Evolutionary conservation across 2,797 vertebrate species (phyloP).

Genomic region (Pyrocephalus nanus): DNA sequence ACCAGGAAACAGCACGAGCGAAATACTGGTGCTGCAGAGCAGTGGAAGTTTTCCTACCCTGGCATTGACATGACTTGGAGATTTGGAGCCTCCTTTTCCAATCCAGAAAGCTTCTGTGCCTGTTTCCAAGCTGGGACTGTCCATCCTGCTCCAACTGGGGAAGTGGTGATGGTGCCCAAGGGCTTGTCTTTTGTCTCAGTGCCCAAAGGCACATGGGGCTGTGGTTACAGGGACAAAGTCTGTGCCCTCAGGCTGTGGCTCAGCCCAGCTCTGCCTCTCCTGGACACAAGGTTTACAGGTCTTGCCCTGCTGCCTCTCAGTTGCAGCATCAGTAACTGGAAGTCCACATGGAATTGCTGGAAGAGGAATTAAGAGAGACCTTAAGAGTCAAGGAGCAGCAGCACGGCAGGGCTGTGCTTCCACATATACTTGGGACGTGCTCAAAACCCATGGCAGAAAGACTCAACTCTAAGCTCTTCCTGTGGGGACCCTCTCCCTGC

Average conservation of each 20-base stretch:
- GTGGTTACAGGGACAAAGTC: neutral
- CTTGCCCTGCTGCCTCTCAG: neutral
- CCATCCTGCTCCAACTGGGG: rapidly evolving
- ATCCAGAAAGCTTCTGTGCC: neutral
- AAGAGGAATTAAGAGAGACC: neutral
- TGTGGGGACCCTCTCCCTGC: neutral
- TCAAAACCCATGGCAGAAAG: neutral
- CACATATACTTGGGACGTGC: rapidly evolving
- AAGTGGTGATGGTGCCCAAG: rapidly evolving
- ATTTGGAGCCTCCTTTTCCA: neutral
- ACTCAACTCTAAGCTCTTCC: neutral
- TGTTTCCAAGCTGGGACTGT: neutral
- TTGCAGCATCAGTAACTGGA: neutral
- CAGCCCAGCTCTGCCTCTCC: neutral
- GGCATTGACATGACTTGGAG: neutral
- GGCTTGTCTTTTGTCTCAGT: no score
- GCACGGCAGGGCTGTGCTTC: neutral
- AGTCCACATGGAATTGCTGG: rapidly evolving
- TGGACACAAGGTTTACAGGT: rapidly evolving
- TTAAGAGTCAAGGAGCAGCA: neutral
- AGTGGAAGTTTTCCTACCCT: neutral
- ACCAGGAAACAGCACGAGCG: neutral
- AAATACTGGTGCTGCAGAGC: neutral
- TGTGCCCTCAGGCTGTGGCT: neutral
- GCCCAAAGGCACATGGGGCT: rapidly evolving